Evolutionary conservation across 2,888 invertebrate genomes (phyloP), one percentile per base, ranked within the genome.

Genomic region (Euproctis similis): DNA sequence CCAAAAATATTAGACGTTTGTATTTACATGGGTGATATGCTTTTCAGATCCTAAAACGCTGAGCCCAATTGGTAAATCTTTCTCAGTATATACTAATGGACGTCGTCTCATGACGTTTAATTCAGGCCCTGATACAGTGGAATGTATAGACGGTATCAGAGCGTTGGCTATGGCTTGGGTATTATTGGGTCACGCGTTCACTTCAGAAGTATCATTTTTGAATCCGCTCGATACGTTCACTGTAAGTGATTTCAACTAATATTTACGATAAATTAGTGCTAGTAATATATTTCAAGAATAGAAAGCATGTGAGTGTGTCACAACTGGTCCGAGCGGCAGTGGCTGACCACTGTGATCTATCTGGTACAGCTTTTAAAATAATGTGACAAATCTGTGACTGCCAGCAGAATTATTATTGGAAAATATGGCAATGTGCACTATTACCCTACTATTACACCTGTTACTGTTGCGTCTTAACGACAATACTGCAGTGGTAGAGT

Each of bases 81-180:
- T 64, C 29, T 71, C 70, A 7, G 46, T 71, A 0, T 66, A 68
- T 19, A 65, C 74, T 1, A 85, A 84, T 39, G 57, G 67, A 0
- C 55, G 53, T 12, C 66, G 67, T 8, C 31, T 85, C 6, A 45
- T 76, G 22, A 59, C 51, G 1, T 70, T 73, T 27, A 46, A 52
- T 1, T 51, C 65, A 1, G 47, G 45, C 10, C 37, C 67, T 3
- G 61, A 62, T n/a, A 56, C 68, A 3, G 42, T 86, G 13, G 56
- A 69, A 8, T 85, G 85, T 42, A 41, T 86, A 22, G 71, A 82
- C 32, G 85, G 85, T 0, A 54, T 86, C n/a, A 57, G 82, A 42
- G 47, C 70, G 1, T 39, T 84, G 0, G 75, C 80, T 10, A 82
- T 84, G 66, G 44, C 69, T 30, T 86, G 86, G 86, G 70, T 86